Evolutionary conservation across 1,140 invertebrate species (phyloP), one percentile per base, ranked within the genome.

Genomic region (Caenorhabditis tropicalis): DNA sequence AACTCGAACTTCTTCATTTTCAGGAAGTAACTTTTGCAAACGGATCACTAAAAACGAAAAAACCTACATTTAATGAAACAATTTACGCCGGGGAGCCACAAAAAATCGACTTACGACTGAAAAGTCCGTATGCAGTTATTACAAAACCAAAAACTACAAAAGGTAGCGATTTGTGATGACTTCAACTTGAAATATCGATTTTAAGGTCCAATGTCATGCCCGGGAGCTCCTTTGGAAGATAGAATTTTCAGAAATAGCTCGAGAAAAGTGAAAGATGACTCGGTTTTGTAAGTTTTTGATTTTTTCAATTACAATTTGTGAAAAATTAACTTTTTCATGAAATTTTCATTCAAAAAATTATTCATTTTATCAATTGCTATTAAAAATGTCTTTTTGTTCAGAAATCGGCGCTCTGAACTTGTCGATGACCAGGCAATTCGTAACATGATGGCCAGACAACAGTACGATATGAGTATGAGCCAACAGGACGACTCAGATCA

Each of bases 41-140:
- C 2, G 65, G 65, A 24, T 74, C 65, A 43, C 12, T 74, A 21
- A 74, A 74, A 43, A 33, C 12, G 7, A 74, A 74, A 46, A 74
- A 74, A 74, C 24, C 65, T 6, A 19, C 36, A 3, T 21, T 74
- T 9, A 46, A 74, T 74, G 65, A 74, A 24, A n/a, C 65, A n/a
- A 36, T 74, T 39, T 74, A 74, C n/a, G 65, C n/a, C 27, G 65
- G 65, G 15, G 65, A 74, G 29, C 36, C 33, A 43, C 65, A 24
- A 33, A 74, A 74, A 74, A 74, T 74, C n/a, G 65, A 74, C 43
- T 74, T 74, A 46, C 16, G 65, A 12, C n/a, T 74, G n/a, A 74
- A 74, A 74, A 74, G 65, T 31, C 65, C 65, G 36, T 74, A 74
- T 74, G 19, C 16, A 74, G 65, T 74, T 3, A 74, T 74, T 15